These are phyloP conservation scores for Apogon talboti DNA, from an alignment of 2,797 vertebrate species.

Conservation along the genomic window DNA sequence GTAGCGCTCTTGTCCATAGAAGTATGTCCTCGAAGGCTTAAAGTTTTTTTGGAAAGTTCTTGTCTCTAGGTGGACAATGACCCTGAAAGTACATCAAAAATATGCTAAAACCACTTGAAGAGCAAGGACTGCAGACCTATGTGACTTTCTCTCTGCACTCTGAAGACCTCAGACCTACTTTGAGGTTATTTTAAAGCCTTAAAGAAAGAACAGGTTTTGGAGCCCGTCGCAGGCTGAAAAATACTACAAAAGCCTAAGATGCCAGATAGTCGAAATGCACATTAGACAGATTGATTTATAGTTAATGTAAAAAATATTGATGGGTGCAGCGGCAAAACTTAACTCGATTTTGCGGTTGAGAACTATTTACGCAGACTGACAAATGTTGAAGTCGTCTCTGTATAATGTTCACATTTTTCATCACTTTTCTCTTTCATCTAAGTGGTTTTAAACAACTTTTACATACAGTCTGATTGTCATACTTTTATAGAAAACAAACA, in stretches of 20 bases:
- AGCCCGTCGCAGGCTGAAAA: no score
- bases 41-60: not conserved
- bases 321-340: no score
- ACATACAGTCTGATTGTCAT: conserved; percentile 25
- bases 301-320: no score
- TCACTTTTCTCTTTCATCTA: not conserved
- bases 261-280: no score
- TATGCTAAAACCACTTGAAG: conserved; percentile 22
- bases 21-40: no score
- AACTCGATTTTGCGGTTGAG: no score
- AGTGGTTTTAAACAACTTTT: conserved; percentile 16
- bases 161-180: conserved; percentile 13
- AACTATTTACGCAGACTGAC: no score
- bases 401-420: conserved; percentile 3
- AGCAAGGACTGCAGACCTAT: not conserved
- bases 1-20: no score
- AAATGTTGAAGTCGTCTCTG: no score
- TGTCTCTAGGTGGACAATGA: conserved; percentile 18
- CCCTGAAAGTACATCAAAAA: conserved; percentile 41
- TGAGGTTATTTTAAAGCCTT: conserved; percentile 2
- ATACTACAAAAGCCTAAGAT: no score
- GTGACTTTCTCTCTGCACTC: conserved; percentile 6
- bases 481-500: conserved; percentile 27
- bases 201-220: no score
- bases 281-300: no score